These are phyloP conservation scores for Merodon equestris DNA, from an alignment of 2,888 invertebrate genomes.

Conservation along the genomic window DNA sequence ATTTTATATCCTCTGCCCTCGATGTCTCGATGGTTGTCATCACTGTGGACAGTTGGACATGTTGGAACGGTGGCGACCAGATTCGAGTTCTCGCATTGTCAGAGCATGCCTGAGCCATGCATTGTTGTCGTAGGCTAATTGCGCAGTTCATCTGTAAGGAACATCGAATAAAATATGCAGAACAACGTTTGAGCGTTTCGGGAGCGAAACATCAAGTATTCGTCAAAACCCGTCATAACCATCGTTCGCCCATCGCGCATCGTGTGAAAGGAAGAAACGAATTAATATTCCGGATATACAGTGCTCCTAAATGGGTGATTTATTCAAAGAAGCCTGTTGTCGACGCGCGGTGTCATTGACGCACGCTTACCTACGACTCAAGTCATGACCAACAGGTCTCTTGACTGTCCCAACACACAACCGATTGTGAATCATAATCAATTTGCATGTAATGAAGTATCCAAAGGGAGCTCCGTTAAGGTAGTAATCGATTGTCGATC, in stretches of 20 bases:
- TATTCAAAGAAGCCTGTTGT: slow-evolving; percentile 32
- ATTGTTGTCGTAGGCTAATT: too few relatives aligned
- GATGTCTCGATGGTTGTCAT: too few relatives aligned
- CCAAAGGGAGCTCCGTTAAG: slow-evolving; percentile 39
- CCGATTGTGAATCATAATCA: slow-evolving; percentile 61
- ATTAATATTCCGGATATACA: slow-evolving; percentile 65
- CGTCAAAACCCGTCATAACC: too few relatives aligned
- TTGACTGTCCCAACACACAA: slow-evolving; percentile 42
- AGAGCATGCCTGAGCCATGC: too few relatives aligned
- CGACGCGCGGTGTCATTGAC: slow-evolving; percentile 23
- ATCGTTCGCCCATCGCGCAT: too few relatives aligned
- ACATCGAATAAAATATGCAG: slow-evolving; percentile 21
- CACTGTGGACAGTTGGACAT: too few relatives aligned
- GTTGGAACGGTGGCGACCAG: too few relatives aligned
- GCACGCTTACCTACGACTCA: slow-evolving; percentile 39
- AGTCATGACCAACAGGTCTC: slow-evolving; percentile 13
- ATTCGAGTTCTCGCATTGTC: too few relatives aligned
- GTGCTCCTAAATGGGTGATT: slow-evolving; percentile 53
- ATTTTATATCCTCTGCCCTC: too few relatives aligned
- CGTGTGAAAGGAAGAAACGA: slow-evolving; percentile 44
- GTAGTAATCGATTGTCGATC: slow-evolving; percentile 40
- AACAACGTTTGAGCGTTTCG: too few relatives aligned
- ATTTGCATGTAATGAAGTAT: slow-evolving; percentile 50
- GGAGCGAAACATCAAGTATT: too few relatives aligned
- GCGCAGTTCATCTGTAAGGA: slow-evolving; percentile 45